Conservation (phyloP, 2,888 invertebrate species). For the Microplitis manilae region DNA sequence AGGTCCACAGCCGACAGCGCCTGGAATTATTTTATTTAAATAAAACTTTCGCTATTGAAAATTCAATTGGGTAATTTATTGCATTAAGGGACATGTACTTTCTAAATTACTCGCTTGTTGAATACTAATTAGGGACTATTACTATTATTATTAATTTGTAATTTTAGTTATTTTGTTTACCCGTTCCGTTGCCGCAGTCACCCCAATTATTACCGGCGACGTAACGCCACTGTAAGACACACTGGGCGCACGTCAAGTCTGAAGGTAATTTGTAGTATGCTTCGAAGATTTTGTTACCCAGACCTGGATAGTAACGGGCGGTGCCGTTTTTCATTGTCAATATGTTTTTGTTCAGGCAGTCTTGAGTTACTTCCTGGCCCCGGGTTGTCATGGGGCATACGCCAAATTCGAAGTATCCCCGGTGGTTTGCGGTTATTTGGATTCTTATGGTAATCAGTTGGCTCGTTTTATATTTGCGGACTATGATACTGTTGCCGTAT, state of each 20-base stretch:
- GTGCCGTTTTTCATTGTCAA: conserved; percentile 74
- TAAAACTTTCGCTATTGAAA: conserved; percentile 1
- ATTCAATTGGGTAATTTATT: conserved; percentile 10
- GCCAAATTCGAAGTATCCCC: conserved; percentile 89
- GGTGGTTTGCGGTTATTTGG: conserved; percentile 90
- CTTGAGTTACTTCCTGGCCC: conserved; percentile 79
- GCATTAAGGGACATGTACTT: not conserved
- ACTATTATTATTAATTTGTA: not conserved
- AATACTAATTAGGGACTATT: conserved; percentile 18
- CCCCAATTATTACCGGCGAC: conserved; percentile 79
- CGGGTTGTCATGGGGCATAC: conserved; percentile 80
- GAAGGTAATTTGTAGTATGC: conserved; percentile 78
- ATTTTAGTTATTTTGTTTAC: conserved; percentile 50
- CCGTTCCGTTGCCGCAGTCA: conserved; percentile 69
- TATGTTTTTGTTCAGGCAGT: conserved; percentile 83
- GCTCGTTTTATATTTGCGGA: conserved; percentile 82
- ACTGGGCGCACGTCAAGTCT: conserved; percentile 83
- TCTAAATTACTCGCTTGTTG: conserved; percentile 25
- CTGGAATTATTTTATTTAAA: conserved; percentile 65
- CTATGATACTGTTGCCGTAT: conserved; percentile 87
- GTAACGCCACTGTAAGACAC: conserved; percentile 91
- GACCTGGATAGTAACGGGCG: conserved; percentile 81
- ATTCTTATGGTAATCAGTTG: conserved; percentile 82
- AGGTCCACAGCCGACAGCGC: conserved; percentile 88
- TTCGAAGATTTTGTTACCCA: conserved; percentile 86